Conservation (phyloP, 2,113 vertebrate species). For the Potamarius usumacintae region DNA sequence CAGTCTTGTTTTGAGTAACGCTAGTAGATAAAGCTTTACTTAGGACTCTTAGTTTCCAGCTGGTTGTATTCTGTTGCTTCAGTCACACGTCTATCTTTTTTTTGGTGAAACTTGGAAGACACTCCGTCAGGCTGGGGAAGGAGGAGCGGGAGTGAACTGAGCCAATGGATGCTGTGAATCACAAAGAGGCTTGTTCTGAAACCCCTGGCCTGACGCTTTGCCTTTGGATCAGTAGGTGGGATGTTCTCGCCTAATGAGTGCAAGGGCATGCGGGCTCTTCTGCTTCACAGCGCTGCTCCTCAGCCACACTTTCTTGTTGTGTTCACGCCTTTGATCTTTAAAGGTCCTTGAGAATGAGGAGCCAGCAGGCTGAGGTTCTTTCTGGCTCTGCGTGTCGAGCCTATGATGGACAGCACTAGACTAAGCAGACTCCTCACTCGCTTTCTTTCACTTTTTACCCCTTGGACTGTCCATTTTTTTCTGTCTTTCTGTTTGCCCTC, state of each 20-base stretch:
- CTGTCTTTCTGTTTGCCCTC: neutral
- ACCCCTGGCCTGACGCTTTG: constrained; percentile 63
- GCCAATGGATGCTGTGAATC: constrained; percentile 58
- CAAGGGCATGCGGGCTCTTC: constrained; percentile 67
- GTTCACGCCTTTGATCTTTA: constrained; percentile 76
- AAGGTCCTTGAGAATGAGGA: constrained; percentile 77
- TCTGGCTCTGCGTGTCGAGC: constrained; percentile 70
- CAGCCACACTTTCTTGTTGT: constrained; percentile 65
- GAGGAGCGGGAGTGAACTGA: constrained; percentile 49
- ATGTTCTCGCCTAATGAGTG: constrained; percentile 68
- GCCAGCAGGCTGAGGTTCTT: constrained; percentile 71
- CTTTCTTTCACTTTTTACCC: neutral
- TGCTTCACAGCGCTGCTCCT: constrained; percentile 68
- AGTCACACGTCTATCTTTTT: constrained; percentile 34
- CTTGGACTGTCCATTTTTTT: neutral
- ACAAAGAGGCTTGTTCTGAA: constrained; percentile 67
- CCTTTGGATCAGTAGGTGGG: constrained; percentile 68
- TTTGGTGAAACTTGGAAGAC: constrained; percentile 69
- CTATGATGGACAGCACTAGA: constrained; percentile 72
- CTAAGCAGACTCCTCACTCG: constrained; percentile 52
- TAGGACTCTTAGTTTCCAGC: constrained; percentile 15
- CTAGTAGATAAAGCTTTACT: constrained; percentile 36
- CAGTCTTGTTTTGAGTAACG: constrained; percentile 41
- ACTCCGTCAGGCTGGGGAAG: constrained; percentile 60
- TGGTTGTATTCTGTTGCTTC: constrained; percentile 27